These are phyloP conservation scores for Parauchenoglanis ngamensis DNA, from an alignment of 2,797 vertebrate species.

Conservation along the genomic window DNA sequence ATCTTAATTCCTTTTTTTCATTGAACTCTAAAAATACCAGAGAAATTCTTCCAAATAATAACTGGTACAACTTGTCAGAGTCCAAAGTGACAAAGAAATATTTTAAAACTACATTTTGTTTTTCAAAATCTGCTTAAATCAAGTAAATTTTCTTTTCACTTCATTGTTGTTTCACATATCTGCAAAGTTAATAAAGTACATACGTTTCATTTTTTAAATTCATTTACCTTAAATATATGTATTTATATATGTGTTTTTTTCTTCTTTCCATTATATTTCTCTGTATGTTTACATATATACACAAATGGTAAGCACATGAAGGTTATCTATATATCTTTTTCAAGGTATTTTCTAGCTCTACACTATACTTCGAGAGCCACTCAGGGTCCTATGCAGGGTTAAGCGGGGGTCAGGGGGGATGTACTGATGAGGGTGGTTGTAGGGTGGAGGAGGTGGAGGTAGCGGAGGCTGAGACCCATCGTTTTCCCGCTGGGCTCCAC, in stretches of 20 bases:
- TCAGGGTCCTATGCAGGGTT: constrained; percentile 88
- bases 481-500: constrained; percentile 70
- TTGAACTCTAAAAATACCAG: constrained; percentile 47
- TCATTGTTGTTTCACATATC: constrained; percentile 55
- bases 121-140: constrained; percentile 79
- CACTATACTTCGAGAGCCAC: constrained; percentile 91
- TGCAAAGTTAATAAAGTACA: constrained; percentile 66
- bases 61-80: constrained; percentile 34
- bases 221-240: constrained; percentile 73
- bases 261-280: constrained; percentile 69
- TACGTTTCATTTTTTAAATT: constrained; percentile 35
- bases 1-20: constrained; percentile 19
- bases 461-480: constrained; percentile 87
- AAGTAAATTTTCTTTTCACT: constrained; percentile 68
- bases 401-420: constrained; percentile 89
- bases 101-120: constrained; percentile 77
- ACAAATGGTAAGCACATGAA: constrained; percentile 34
- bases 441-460: constrained; percentile 93
- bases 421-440: constrained; percentile 94
- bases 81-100: constrained; percentile 75
- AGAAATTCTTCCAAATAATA: constrained; percentile 28
- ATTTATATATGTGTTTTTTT: constrained; percentile 70
- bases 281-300: constrained; percentile 78
- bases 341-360: constrained; percentile 57
- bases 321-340: constrained; percentile 62